phyloP scores from a whole-genome alignment of 1,140 invertebrate genomes.

The Drosophila trapezifrons region DNA sequence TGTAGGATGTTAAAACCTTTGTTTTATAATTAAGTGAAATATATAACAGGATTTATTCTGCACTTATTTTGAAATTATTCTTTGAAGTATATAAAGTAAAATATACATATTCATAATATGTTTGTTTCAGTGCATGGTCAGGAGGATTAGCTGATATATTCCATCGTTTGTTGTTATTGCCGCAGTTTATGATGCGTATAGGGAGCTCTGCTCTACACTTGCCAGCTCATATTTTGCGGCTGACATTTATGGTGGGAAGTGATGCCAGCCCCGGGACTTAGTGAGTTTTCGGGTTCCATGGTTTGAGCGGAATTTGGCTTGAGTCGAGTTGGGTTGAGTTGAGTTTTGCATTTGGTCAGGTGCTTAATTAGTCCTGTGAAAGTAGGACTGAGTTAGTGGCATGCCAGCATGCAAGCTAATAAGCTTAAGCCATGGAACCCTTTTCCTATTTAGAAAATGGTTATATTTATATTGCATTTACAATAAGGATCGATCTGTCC shows the following conservation, averaged over 20 bases:
- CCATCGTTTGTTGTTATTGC: constrained; percentile 64
- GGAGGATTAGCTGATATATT: constrained; percentile 72
- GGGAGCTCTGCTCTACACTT: constrained; percentile 56
- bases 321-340: not conserved
- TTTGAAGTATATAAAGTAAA: too few relatives aligned
- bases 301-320: constrained; percentile 7
- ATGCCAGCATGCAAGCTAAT: constrained; percentile 30
- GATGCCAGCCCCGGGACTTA: constrained; percentile 48
- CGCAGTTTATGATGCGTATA: constrained; percentile 78
- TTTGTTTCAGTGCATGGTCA: constrained; percentile 18
- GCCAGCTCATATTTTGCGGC: constrained; percentile 71
- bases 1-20: too few relatives aligned
- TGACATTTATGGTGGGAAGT: constrained; percentile 81
- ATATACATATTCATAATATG: too few relatives aligned
- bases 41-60: too few relatives aligned
- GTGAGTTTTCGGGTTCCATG: not conserved
- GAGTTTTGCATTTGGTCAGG: constrained; percentile 43
- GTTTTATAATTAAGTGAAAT: too few relatives aligned
- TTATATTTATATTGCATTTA: too few relatives aligned
- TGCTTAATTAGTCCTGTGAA: constrained; percentile 51
- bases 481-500: not conserved
- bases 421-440: constrained; percentile 18
- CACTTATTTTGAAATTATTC: too few relatives aligned
- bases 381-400: not conserved
- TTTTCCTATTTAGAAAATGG: too few relatives aligned